A percentile compares a stretch with the other conserved stretches of the same genome.
Evolutionary conservation across 2,888 invertebrate species (phyloP).

Genomic region (Heliconius ismenius): DNA sequence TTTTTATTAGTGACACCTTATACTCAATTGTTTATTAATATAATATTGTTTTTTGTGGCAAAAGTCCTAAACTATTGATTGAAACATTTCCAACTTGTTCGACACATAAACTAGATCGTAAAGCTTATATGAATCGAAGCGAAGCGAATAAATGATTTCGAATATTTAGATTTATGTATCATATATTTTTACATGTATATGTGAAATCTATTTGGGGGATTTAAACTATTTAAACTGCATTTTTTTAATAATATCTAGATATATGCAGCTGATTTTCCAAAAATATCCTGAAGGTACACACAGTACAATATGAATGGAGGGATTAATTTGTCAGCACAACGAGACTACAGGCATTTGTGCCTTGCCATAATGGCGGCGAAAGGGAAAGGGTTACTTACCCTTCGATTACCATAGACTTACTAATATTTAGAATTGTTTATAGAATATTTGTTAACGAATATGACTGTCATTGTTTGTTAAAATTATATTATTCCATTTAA

Average conservation of each 20-base stretch:
- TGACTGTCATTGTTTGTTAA: not conserved
- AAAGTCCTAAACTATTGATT: not conserved
- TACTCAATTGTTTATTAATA: too few species aligned
- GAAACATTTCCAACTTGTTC: not conserved
- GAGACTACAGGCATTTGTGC: slow-evolving; percentile 43
- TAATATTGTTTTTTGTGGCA: too few species aligned
- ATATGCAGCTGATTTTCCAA: slow-evolving; percentile 15
- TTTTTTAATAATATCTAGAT: not conserved
- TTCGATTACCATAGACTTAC: slow-evolving; percentile 43
- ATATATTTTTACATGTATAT: not conserved
- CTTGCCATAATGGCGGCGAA: slow-evolving; percentile 45
- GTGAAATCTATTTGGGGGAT: too few species aligned
- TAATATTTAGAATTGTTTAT: slow-evolving; percentile 34
- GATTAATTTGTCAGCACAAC: slow-evolving; percentile 40
- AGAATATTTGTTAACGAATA: not conserved
- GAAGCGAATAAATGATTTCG: not conserved
- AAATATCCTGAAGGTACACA: slow-evolving; percentile 27
- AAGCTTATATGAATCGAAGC: not conserved
- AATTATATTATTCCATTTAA: not conserved
- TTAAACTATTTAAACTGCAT: not conserved
- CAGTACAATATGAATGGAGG: slow-evolving; percentile 26
- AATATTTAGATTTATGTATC: not conserved
- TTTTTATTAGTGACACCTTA: too few species aligned
- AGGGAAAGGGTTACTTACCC: slow-evolving; percentile 56
- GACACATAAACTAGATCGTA: not conserved